These are phyloP conservation scores for Didymodactylos carnosus DNA, from an alignment of 2,888 invertebrate genomes.

Conservation along the genomic window DNA sequence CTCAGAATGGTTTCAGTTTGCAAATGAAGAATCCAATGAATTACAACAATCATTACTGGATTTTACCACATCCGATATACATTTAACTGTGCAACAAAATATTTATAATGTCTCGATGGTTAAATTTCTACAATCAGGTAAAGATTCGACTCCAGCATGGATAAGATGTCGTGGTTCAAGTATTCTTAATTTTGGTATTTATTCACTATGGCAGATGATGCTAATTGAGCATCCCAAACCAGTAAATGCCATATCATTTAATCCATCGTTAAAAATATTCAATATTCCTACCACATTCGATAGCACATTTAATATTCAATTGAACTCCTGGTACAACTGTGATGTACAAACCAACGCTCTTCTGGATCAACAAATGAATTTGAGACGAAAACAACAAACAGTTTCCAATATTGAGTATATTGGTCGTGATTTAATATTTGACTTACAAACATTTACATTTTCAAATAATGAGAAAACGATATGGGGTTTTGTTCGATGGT, in stretches of 20 bases:
- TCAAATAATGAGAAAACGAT: background rate
- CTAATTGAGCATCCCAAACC: background rate
- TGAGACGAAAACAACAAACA: too few species aligned
- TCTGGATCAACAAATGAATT: background rate
- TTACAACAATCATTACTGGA: background rate
- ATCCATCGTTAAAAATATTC: background rate
- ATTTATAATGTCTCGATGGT: background rate
- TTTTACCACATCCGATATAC: background rate
- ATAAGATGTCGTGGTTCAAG: background rate
- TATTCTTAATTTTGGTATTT: background rate
- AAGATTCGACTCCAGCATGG: background rate
- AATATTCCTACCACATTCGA: background rate
- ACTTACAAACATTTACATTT: background rate
- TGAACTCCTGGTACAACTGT: background rate
- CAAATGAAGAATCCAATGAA: background rate
- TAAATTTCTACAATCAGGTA: background rate
- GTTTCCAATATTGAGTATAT: too few species aligned
- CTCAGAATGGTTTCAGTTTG: background rate
- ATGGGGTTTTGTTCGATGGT: background rate
- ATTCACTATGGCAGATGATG: background rate
- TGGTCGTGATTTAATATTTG: too few species aligned
- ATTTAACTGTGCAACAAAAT: too few species aligned
- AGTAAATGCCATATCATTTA: background rate
- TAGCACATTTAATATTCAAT: background rate
- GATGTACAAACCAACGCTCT: background rate